Evolutionary conservation across 2,888 invertebrate species (phyloP), one percentile per base, ranked within the genome.

Genomic region (Hyppa rectilinea): DNA sequence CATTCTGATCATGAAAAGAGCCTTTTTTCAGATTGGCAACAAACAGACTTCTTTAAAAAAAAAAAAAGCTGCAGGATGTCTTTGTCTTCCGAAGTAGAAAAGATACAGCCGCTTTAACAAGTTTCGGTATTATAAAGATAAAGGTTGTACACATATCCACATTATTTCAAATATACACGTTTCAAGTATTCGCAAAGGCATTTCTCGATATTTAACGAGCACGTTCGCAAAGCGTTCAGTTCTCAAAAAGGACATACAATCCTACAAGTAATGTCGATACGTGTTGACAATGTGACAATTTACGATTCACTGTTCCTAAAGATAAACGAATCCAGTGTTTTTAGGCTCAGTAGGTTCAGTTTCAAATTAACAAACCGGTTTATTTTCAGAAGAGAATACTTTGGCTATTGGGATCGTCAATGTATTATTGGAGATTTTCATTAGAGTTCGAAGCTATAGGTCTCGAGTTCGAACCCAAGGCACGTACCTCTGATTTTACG

Each of bases 211-310:
- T 20, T 4, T 55, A 53, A 49, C n/a, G 55, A 72, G 23, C 50
- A 38, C 50, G 43, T 56, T 72, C 50, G 56, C 73, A 43, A 71
- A 62, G 58, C 50, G 31, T 38, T 72, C 40, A 70, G 55, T 9
- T 26, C 12, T 26, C 31, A 49, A 71, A 50, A 58, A 26, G 43
- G 43, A 43, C 50, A 50, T 43, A 56, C 38, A 63, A 73, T 72
- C 38, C 14, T 31, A 65, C 40, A 47, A 71, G 29, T 58, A 59
- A 38, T 58, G n/a, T 59, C 52, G 66, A 56, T 56, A 34, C 23
- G 29, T 64, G 66, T 53, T 29, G 58, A 71, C 67, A 71, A 62
- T 75, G 65, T 71, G 50, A 80, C 34, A 63, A 50, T 74, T 71
- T 71, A 80, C 58, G 59, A 58, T 56, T 70, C 59, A 45, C 26